Conservation (phyloP, 2,113 vertebrate genomes). For the Phoenicopterus ruber region DNA sequence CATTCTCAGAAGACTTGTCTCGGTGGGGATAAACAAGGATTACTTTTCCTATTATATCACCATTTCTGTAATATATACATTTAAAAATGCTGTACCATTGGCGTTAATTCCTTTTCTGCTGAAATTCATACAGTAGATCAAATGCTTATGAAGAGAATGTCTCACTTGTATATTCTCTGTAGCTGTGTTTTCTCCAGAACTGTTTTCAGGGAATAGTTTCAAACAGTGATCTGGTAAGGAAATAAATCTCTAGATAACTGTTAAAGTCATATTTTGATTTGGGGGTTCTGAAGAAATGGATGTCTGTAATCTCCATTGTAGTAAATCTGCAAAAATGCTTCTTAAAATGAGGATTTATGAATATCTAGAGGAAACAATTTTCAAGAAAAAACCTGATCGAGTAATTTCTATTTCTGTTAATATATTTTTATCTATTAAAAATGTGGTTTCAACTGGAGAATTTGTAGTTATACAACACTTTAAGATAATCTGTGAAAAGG, state of each 20-base stretch:
- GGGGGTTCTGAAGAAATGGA: background rate
- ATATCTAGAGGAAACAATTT: background rate
- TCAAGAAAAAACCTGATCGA: background rate
- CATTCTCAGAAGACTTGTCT: background rate
- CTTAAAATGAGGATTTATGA: background rate
- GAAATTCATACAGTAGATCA: background rate
- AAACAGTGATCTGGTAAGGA: background rate
- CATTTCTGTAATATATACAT: background rate
- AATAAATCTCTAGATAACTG: background rate
- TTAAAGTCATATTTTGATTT: background rate
- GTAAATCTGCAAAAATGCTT: background rate
- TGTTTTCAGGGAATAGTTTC: background rate
- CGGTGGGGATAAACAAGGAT: slow-evolving; percentile 42
- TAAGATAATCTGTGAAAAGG: background rate
- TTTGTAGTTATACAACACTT: background rate
- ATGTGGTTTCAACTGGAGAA: background rate
- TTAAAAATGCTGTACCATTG: background rate
- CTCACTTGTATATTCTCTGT: background rate
- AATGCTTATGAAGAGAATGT: background rate
- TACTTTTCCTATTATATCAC: background rate
- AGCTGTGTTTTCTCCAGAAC: background rate
- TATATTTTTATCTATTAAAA: background rate
- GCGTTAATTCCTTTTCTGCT: background rate
- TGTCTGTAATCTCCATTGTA: background rate
- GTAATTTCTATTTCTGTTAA: background rate